Base-by-base conservation (phyloP, 2,797 vertebrate species). In the Crenichthys baileyi region DNA sequence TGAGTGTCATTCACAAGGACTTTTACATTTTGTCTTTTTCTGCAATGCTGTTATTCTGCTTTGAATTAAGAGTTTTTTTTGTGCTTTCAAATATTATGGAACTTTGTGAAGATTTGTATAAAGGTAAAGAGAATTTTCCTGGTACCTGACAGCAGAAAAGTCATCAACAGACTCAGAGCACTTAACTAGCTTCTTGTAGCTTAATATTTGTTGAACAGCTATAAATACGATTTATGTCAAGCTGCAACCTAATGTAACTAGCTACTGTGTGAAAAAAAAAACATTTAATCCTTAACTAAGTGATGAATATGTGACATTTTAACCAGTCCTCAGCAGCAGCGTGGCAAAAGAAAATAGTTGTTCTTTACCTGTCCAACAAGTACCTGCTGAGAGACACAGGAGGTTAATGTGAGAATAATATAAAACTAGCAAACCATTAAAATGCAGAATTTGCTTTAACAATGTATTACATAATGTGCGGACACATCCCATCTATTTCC, bases 341-440 rank as follows among this genome's bases (percentile, higher is more conserved):
- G 70, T 81, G 16, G 29, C 20, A 70, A 70, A 58, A 82, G 77
- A 81, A 76, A 79, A 70, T 74, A 77, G 76, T 82, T 83, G 67
- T 71, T 72, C 75, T 60, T 53, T 70, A 75, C 84, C 75, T 85
- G 78, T 72, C 82, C 46, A 55, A 55, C 73, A 79, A 90, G 86
- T 87, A 84, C 80, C 87, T 89, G 88, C 82, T 81, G 78, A 61
- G 72, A 85, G 78, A 85, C 84, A 77, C 77, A 67, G 80, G 85
- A 86, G 75, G 83, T 87, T 81, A 84, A 83, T 82, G 86, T 80
- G 79, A 84, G 81, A 79, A 82, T 86, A 86, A 92, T 36, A 36
- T 36, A 36, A 87, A 92, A 91, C 76, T 76, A 89, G 71, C 82
- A 85, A 83, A 77, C 78, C 44, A 1, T 88, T 53, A 89, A 90